Evolutionary conservation across 2,113 vertebrate genomes (phyloP).

Genomic region (Pedetes capensis): DNA sequence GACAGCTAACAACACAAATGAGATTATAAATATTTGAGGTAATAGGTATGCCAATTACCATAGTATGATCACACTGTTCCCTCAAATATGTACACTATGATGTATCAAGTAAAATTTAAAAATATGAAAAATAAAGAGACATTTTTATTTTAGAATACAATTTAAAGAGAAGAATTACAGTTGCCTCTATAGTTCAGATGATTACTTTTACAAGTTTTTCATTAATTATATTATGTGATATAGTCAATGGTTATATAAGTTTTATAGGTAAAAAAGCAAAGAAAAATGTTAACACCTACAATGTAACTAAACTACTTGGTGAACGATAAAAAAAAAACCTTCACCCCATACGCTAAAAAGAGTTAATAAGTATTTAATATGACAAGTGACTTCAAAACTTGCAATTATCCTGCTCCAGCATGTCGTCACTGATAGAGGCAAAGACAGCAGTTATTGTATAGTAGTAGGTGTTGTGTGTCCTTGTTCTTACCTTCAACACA

Average conservation of each 20-base stretch:
- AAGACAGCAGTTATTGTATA: slow-evolving; percentile 22
- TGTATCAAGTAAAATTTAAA: not conserved
- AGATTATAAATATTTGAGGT: not conserved
- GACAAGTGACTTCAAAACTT: slow-evolving; percentile 70
- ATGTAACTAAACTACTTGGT: slow-evolving; percentile 49
- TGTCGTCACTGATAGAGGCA: slow-evolving; percentile 12
- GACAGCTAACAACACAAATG: no score
- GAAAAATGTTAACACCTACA: slow-evolving; percentile 62
- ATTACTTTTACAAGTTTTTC: slow-evolving; percentile 47
- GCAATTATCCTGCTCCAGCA: slow-evolving; percentile 52
- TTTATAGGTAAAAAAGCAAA: slow-evolving; percentile 63
- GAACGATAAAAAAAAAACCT: slow-evolving; percentile 61
- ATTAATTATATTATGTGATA: slow-evolving; percentile 47
- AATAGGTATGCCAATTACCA: not conserved
- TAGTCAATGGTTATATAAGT: not conserved
- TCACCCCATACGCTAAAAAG: slow-evolving; percentile 53
- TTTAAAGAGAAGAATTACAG: not conserved
- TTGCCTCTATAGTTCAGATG: not conserved
- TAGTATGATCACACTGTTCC: not conserved
- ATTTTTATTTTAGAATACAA: slow-evolving; percentile 10
- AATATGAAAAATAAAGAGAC: not conserved
- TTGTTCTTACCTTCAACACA: not conserved
- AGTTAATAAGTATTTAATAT: slow-evolving; percentile 70
- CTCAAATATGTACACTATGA: not conserved
- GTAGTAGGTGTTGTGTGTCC: slow-evolving; percentile 48